Evolutionary conservation across 2,113 vertebrate genomes (phyloP).

Genomic region (Ptilorrhoa leucosticta): DNA sequence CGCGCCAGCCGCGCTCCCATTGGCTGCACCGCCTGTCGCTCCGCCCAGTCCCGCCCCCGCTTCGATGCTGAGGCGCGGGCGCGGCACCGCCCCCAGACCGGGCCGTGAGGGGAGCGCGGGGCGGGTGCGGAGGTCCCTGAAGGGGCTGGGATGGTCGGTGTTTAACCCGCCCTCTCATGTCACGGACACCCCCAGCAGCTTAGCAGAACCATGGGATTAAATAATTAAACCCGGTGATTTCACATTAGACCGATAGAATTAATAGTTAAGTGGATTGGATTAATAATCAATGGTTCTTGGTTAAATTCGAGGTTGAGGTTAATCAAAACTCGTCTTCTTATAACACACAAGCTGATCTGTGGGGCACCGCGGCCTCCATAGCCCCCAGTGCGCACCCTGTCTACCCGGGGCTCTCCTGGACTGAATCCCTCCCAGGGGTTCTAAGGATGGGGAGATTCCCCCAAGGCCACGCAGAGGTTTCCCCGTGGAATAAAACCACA

Average conservation of each 20-base stretch:
- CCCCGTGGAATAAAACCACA: rapidly evolving
- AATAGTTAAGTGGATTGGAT: background rate
- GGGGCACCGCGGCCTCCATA: rapidly evolving
- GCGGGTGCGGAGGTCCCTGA: rapidly evolving
- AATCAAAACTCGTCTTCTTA: background rate
- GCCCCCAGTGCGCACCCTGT: too few species aligned
- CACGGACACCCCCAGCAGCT: rapidly evolving
- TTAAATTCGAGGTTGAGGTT: background rate
- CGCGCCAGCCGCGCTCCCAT: rapidly evolving
- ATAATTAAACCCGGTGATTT: background rate
- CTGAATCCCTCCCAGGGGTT: rapidly evolving
- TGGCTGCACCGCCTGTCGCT: rapidly evolving
- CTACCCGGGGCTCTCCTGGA: rapidly evolving
- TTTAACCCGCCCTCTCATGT: rapidly evolving
- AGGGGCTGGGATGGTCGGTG: rapidly evolving
- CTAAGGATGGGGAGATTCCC: rapidly evolving
- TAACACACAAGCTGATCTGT: too few species aligned
- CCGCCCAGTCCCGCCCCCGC: background rate
- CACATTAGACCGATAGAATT: background rate
- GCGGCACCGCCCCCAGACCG: rapidly evolving
- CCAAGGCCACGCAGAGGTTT: rapidly evolving
- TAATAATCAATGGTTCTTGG: background rate
- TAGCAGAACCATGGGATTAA: background rate
- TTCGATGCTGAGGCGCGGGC: background rate
- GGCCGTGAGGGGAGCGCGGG: background rate